phyloP scores from a whole-genome alignment of 2,113 vertebrate genomes.

The Ictalurus punctatus region DNA sequence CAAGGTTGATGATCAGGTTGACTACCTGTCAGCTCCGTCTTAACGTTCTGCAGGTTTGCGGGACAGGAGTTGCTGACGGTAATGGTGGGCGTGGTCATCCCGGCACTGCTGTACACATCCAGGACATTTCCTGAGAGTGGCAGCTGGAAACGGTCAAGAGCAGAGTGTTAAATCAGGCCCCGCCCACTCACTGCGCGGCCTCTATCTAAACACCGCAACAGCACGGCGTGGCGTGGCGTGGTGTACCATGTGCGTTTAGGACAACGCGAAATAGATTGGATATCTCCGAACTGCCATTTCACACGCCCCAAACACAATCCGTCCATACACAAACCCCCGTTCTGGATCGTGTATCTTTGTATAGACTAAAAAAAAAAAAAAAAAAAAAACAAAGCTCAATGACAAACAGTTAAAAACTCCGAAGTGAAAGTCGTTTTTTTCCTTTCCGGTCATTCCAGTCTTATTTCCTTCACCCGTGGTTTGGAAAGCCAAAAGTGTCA shows the following conservation, averaged over 20 bases:
- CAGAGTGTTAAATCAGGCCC: conserved; percentile 5
- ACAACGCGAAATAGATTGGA: neutral
- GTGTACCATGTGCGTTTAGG: neutral
- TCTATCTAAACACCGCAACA: neutral
- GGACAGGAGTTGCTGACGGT: conserved; percentile 86
- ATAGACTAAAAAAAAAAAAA: neutral
- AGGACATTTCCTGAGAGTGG: conserved; percentile 79
- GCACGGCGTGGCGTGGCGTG: neutral
- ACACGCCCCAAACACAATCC: neutral
- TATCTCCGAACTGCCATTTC: neutral
- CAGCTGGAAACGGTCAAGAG: conserved; percentile 65
- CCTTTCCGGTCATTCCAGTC: neutral
- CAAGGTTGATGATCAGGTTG: neutral
- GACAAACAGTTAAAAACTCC: neutral
- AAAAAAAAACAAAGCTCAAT: neutral
- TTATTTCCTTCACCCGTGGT: neutral
- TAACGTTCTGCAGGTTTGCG: conserved; percentile 79
- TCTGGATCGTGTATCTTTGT: neutral
- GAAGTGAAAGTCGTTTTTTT: neutral
- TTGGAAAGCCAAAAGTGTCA: neutral
- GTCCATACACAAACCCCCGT: neutral
- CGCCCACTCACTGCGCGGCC: conserved; percentile 23
- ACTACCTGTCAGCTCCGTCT: conserved; percentile 78
- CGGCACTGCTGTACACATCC: conserved; percentile 73
- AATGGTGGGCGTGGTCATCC: conserved; percentile 69